Conservation (phyloP, 2,797 vertebrate species). For the Craterocephalus amniculus region DNA sequence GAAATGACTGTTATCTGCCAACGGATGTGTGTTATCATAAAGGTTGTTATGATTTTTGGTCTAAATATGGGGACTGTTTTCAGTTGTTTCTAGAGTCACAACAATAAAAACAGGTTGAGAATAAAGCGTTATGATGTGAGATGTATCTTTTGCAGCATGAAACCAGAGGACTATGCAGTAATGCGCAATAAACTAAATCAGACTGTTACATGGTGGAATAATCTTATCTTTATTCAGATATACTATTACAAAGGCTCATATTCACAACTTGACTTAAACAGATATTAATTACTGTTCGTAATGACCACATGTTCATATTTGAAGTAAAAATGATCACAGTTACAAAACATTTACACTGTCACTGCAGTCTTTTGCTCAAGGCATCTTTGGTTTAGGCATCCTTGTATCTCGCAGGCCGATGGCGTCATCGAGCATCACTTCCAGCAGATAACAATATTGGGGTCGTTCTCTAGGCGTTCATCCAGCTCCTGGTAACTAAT, state of each 20-base stretch:
- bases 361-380: conserved; percentile 26
- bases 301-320: not conserved
- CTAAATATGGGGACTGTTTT: not conserved
- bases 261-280: not conserved
- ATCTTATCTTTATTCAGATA: not conserved
- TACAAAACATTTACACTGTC: conserved; percentile 25
- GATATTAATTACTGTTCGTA: not conserved
- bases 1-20: not conserved
- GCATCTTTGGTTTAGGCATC: conserved; percentile 60
- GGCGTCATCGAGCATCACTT: conserved; percentile 82
- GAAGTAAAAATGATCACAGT: not conserved
- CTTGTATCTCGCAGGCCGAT: conserved; percentile 13
- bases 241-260: not conserved
- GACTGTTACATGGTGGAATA: not conserved
- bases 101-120: not conserved
- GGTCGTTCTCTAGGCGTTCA: conserved; percentile 95
- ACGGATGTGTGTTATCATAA: not conserved
- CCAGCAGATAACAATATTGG: conserved; percentile 98
- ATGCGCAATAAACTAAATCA: not conserved
- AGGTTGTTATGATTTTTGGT: not conserved
- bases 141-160: not conserved
- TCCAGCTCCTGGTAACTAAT: conserved; percentile 98
- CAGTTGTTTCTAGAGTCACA: not conserved
- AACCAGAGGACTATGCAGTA: not conserved
- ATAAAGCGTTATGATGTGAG: not conserved